Percentiles rank a stretch among this genome's conserved stretches.
Evolutionary conservation across 2,888 invertebrate species (phyloP).

Genomic region (Vesta saturnalis): DNA sequence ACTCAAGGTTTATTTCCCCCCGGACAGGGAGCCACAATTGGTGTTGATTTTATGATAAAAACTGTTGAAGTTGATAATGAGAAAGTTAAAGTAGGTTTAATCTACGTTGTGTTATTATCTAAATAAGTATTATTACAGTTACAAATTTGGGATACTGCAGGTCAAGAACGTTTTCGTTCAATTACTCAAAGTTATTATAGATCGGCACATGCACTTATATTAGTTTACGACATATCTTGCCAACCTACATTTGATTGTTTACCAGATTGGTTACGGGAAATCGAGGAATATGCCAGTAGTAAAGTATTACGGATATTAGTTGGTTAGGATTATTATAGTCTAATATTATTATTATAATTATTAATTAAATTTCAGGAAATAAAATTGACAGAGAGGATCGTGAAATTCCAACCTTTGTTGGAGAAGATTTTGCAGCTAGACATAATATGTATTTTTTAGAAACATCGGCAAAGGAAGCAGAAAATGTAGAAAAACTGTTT

Average conservation of each 20-base stretch:
- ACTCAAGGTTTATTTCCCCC: constrained; percentile 98
- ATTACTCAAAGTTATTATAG: constrained; percentile 98
- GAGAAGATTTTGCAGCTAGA: constrained; percentile 94
- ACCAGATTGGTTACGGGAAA: constrained; percentile 96
- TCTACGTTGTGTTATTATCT: neutral
- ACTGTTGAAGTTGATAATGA: constrained; percentile 97
- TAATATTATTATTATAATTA: neutral
- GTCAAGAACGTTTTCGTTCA: constrained; percentile 95
- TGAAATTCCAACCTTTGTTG: constrained; percentile 94
- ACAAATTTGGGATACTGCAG: constrained; percentile 99
- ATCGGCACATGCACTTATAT: constrained; percentile 95
- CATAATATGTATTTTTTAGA: constrained; percentile 98
- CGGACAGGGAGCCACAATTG: constrained; percentile 98
- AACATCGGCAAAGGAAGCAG: constrained; percentile 97
- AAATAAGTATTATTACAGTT: constrained; percentile 69
- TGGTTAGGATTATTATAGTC: constrained; percentile 69
- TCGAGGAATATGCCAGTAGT: constrained; percentile 96
- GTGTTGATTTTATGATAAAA: constrained; percentile 99
- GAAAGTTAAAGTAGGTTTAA: constrained; percentile 82
- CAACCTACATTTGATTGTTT: constrained; percentile 98
- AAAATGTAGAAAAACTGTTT: constrained; percentile 96
- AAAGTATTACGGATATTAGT: constrained; percentile 95
- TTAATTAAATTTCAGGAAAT: constrained; percentile 74
- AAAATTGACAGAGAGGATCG: constrained; percentile 97
- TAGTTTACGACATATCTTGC: constrained; percentile 97